Conservation (phyloP, 2,113 vertebrate genomes). For the Anseranas semipalmata region DNA sequence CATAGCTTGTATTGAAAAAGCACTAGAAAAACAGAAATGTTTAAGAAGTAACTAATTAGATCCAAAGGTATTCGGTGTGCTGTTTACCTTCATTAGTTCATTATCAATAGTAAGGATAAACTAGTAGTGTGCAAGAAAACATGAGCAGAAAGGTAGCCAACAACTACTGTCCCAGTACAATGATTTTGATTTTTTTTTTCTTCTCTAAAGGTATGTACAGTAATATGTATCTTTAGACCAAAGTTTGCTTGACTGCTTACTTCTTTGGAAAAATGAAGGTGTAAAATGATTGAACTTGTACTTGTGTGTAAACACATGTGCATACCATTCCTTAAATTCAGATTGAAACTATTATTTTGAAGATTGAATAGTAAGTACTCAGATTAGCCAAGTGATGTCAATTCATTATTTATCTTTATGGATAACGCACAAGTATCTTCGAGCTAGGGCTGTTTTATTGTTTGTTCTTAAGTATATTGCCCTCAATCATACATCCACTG, state of each 20-base stretch:
- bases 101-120: background rate
- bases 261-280: background rate
- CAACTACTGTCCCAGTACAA: too few relatives aligned
- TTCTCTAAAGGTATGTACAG: background rate
- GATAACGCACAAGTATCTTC: background rate
- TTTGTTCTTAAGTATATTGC: background rate
- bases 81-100: background rate
- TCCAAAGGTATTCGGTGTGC: background rate
- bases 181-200: background rate
- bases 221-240: background rate
- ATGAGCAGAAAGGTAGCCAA: background rate
- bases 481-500: background rate
- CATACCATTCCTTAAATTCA: background rate
- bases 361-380: background rate
- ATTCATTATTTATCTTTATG: background rate
- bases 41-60: background rate
- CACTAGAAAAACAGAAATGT: background rate
- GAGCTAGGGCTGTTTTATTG: background rate
- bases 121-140: background rate
- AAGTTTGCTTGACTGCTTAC: background rate
- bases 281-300: background rate
- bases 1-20: background rate
- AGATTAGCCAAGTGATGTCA: background rate
- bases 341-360: background rate
- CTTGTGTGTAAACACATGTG: background rate